These are phyloP conservation scores for Dallia pectoralis DNA, from an alignment of 2,797 vertebrate species.

Conservation along the genomic window DNA sequence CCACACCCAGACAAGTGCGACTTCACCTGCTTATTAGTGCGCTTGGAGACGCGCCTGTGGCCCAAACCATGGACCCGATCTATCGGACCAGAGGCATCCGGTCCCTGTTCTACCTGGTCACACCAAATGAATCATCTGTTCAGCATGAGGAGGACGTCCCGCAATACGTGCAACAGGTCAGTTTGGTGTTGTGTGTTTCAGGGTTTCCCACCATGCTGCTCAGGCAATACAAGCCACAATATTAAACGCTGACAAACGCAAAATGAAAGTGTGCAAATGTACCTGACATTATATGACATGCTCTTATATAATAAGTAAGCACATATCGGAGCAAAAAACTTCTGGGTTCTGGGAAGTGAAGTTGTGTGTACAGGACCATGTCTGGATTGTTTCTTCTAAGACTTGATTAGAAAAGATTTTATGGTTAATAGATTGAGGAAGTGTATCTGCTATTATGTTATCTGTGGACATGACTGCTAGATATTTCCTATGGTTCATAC, in stretches of 20 bases:
- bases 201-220: background rate
- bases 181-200: slow-evolving; percentile 30
- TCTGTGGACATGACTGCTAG: background rate
- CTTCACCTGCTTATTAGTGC: background rate
- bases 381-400: background rate
- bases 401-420: background rate
- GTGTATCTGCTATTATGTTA: background rate
- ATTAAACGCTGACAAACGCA: background rate
- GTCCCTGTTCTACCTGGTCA: slow-evolving; percentile 78
- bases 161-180: slow-evolving; percentile 85
- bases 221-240: background rate
- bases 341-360: background rate
- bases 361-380: background rate
- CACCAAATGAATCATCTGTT: slow-evolving; percentile 82
- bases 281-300: background rate
- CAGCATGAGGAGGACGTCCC: slow-evolving; percentile 80
- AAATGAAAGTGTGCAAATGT: background rate
- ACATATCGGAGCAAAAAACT: background rate
- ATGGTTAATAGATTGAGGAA: background rate
- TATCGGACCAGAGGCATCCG: slow-evolving; percentile 69
- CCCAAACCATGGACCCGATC: slow-evolving; percentile 17
- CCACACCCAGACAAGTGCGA: background rate
- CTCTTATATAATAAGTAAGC: background rate
- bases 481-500: background rate
- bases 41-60: slow-evolving; percentile 36